Base-by-base conservation (phyloP, 2,797 vertebrate genomes). In the Anabacerthia variegaticeps region DNA sequence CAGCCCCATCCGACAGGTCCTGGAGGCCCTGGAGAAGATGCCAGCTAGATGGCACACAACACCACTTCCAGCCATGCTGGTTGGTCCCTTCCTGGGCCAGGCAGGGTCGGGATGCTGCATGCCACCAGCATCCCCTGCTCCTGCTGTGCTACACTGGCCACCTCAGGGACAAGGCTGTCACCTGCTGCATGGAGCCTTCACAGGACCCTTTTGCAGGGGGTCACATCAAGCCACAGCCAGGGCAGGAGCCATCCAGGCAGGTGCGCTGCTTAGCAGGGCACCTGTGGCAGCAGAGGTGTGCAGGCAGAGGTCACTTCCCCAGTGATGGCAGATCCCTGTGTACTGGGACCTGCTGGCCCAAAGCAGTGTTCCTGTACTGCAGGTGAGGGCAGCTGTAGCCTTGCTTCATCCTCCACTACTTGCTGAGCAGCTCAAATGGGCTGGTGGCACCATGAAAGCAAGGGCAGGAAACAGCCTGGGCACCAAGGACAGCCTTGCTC, bases 271-370 rank as follows among this genome's bases (percentile, higher is more conserved):
- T 39, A 14, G 55, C 30, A 68, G 55, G 10, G 39, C 7, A 24
- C 30, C 14, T 0, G 0, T 2, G 9, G 67, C 49, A 85, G 59
- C 28, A 14, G 23, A 79, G 24, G 10, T 5, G 0, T 11, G 39
- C 69, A 68, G 41, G 14, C n/a, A 91, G 71, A 74, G 34, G 22
- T 27, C 22, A 16, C 11, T n/a, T 52, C 7, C 43, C 12, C 0
- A 0, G 41, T 20, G 4, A 58, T 0, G 0, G 28, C 51, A 83
- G 24, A 14, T 77, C 56, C 62, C 72, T 1, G 0, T 2, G 1
- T 55, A 67, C 37, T 52, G 56, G 23, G 32, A 59, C 66, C 59
- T 61, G 24, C 24, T 13, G 2, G 39, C 24, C 24, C 6, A 1
- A 13, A 24, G 11, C 56, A 24, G 10, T 6, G 28, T 48, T 48